These are phyloP conservation scores for Papilio demoleus DNA, from an alignment of 2,888 invertebrate species.

Conservation along the genomic window DNA sequence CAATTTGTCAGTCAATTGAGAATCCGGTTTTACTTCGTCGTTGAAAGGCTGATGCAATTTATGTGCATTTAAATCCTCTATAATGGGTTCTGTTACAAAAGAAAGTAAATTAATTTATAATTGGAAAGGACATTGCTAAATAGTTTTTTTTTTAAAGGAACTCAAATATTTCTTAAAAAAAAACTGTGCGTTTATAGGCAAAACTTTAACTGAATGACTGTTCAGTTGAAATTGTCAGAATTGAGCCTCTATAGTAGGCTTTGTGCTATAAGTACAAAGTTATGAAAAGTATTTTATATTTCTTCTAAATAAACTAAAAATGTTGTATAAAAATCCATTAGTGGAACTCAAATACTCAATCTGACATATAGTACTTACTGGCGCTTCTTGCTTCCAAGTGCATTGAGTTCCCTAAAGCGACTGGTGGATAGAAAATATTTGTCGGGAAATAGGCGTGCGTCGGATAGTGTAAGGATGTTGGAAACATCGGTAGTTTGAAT, in stretches of 20 bases:
- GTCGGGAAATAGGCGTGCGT: conserved; percentile 74
- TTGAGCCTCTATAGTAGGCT: no score
- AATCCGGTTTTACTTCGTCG: conserved; percentile 63
- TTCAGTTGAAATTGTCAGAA: no score
- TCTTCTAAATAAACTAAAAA: not conserved
- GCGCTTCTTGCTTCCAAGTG: conserved; percentile 45
- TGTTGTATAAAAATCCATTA: conserved; percentile 27
- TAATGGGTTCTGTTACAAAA: conserved; percentile 46
- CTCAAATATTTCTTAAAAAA: no score
- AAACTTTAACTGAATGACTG: no score
- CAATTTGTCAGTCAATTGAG: conserved; percentile 65
- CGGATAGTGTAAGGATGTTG: conserved; percentile 68
- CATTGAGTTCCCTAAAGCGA: conserved; percentile 58
- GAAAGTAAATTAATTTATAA: not conserved
- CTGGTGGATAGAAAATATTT: conserved; percentile 72
- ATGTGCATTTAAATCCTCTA: conserved; percentile 36
- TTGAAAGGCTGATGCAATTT: not conserved
- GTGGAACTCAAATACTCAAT: not conserved
- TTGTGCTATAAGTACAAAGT: no score
- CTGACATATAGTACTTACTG: conserved; percentile 57
- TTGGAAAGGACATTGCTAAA: no score
- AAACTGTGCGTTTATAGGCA: no score
- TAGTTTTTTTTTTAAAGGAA: no score
- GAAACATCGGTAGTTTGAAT: conserved; percentile 72
- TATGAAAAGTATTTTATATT: no score